A percentile compares a stretch with the other conserved stretches of the same genome.
phyloP scores from a whole-genome alignment of 2,888 invertebrate genomes.

The Aspidiotus rigidus region DNA sequence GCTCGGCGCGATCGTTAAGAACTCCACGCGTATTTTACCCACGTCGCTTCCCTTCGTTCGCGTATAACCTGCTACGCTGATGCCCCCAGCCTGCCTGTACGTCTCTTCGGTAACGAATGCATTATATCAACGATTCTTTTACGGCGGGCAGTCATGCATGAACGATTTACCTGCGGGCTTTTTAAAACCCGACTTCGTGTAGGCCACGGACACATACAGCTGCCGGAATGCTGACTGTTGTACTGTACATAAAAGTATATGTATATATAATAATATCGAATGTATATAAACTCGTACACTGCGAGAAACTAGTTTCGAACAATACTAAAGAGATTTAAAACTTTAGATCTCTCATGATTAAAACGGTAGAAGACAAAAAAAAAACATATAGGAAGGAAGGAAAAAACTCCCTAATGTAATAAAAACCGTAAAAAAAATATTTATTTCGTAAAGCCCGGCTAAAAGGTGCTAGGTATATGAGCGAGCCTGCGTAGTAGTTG shows the following conservation, averaged over 20 bases:
- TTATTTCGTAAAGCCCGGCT: constrained; percentile 8
- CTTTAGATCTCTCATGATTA: constrained; percentile 1
- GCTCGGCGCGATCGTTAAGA: constrained; percentile 20
- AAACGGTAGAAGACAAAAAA: not conserved
- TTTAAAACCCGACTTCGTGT: constrained; percentile 27
- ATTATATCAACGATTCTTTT: constrained; percentile 32
- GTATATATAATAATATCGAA: not conserved
- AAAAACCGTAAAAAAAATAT: constrained; percentile 14
- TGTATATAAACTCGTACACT: not conserved
- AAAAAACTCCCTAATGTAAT: constrained; percentile 1
- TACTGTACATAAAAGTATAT: not conserved
- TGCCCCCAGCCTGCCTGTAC: constrained; percentile 1
- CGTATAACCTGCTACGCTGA: not conserved
- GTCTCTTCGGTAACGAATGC: constrained; percentile 24
- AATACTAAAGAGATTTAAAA: not conserved
- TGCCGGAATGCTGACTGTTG: constrained; percentile 30
- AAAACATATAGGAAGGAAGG: too few relatives aligned
- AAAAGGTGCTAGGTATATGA: constrained; percentile 9
- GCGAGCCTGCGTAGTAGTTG: not conserved
- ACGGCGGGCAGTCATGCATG: constrained; percentile 31
- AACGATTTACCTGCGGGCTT: constrained; percentile 30
- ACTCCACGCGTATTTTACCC: constrained; percentile 30
- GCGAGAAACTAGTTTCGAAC: too few relatives aligned
- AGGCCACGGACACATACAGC: constrained; percentile 29
- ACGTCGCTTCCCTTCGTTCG: constrained; percentile 11